These are phyloP conservation scores for Eueides isabella DNA, from an alignment of 1,140 invertebrate genomes.

Conservation along the genomic window DNA sequence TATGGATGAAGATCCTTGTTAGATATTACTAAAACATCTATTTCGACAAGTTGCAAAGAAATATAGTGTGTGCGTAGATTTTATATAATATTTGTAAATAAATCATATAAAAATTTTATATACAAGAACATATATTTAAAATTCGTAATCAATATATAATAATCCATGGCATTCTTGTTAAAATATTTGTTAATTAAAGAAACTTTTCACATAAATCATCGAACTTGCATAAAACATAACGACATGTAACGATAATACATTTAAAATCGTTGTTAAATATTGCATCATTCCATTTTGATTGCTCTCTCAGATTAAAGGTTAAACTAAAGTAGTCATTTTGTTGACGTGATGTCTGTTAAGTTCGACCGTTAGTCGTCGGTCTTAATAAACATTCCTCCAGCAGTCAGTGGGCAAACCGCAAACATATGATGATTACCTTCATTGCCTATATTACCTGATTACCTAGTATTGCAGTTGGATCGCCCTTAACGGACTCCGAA, in stretches of 20 bases:
- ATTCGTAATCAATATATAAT: no score
- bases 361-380: background rate
- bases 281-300: constrained; percentile 9
- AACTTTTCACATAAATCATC: no score
- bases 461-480: constrained; percentile 6
- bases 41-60: no score
- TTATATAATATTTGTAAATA: no score
- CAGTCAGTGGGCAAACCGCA: constrained; percentile 16
- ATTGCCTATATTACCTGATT: constrained; percentile 31
- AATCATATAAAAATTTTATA: no score
- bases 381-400: constrained; percentile 21
- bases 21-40: no score
- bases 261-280: background rate
- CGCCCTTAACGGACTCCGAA: constrained; percentile 16
- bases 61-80: no score
- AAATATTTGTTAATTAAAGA: no score
- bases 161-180: no score
- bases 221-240: no score
- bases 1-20: no score
- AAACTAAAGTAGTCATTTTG: constrained; percentile 2
- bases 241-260: background rate
- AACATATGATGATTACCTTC: constrained; percentile 19
- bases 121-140: no score
- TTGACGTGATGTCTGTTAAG: constrained; percentile 15
- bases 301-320: background rate